These are phyloP conservation scores for Lampris megalopsis DNA, from an alignment of 2,113 vertebrate species.

Conservation along the genomic window DNA sequence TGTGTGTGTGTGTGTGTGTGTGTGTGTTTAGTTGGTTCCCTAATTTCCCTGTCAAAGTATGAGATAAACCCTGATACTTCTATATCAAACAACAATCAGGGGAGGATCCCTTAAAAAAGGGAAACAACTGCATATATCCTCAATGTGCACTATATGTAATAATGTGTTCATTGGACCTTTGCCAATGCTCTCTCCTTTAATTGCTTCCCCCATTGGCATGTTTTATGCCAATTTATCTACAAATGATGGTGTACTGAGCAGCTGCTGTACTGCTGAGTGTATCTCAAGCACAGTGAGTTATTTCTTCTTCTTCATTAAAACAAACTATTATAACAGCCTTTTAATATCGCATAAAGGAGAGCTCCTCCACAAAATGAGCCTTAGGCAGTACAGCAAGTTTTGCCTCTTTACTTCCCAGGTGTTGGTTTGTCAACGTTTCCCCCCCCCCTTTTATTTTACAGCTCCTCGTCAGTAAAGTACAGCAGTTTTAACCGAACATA, in stretches of 20 bases:
- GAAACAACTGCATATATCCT: too few relatives aligned
- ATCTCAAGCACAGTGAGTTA: slow-evolving; percentile 32
- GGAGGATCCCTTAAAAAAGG: too few relatives aligned
- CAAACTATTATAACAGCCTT: slow-evolving; percentile 44
- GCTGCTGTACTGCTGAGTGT: slow-evolving; percentile 31
- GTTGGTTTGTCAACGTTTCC: background rate
- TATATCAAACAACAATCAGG: too few relatives aligned
- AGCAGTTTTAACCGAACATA: background rate
- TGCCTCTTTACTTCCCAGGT: background rate
- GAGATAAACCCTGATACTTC: too few relatives aligned
- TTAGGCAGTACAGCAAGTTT: background rate
- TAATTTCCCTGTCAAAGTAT: too few relatives aligned
- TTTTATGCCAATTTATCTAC: slow-evolving; percentile 17
- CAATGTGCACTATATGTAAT: background rate
- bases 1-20: too few relatives aligned
- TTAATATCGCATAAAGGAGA: slow-evolving; percentile 29
- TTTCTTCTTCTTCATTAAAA: slow-evolving; percentile 44
- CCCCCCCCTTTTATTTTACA: background rate
- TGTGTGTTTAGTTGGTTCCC: too few relatives aligned
- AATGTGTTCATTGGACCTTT: slow-evolving; percentile 28
- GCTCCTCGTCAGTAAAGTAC: background rate
- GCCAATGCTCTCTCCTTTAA: slow-evolving; percentile 32
- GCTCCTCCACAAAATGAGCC: slow-evolving; percentile 10
- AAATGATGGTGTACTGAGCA: slow-evolving; percentile 45
- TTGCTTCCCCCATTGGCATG: background rate